phyloP scores from a whole-genome alignment of 2,888 invertebrate genomes.

The Dryococelus australis region DNA sequence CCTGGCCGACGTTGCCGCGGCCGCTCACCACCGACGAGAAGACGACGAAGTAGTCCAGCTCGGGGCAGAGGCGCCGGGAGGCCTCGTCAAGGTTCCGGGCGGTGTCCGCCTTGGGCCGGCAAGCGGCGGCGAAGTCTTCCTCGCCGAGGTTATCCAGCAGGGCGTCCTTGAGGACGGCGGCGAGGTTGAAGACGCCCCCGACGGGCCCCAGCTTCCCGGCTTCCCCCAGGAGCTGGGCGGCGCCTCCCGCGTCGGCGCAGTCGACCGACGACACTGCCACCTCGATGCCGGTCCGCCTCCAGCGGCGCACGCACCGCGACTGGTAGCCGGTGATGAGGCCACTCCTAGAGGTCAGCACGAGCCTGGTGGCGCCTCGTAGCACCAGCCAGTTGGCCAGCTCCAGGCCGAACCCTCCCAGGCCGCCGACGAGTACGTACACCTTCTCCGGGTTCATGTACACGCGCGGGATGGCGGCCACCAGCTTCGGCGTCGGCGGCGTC shows the following conservation, averaged over 20 bases:
- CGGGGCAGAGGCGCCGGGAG: conserved; percentile 78
- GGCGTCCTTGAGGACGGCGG: conserved; percentile 87
- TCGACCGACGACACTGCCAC: conserved; percentile 72
- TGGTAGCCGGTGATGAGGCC: conserved; percentile 95
- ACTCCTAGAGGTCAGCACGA: conserved; percentile 88
- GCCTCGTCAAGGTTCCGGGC: conserved; percentile 83
- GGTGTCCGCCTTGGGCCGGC: conserved; percentile 81
- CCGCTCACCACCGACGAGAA: conserved; percentile 98
- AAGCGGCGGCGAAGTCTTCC: conserved; percentile 80
- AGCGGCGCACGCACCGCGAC: conserved; percentile 78
- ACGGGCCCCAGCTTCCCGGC: conserved; percentile 73
- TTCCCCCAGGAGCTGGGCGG: conserved; percentile 67
- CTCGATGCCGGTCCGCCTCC: conserved; percentile 68
- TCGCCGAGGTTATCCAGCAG: conserved; percentile 86
- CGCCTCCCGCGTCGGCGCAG: conserved; percentile 68
- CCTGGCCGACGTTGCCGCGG: conserved; percentile 94
- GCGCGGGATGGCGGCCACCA: conserved; percentile 82
- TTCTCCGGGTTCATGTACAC: conserved; percentile 68
- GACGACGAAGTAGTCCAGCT: conserved; percentile 90
- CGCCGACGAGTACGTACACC: conserved; percentile 58
- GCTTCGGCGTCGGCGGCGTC: conserved; percentile 62
- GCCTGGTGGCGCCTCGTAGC: conserved; percentile 80
- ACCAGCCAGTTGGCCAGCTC: conserved; percentile 93
- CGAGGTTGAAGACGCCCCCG: conserved; percentile 93
- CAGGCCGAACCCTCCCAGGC: conserved; percentile 95